Conservation (phyloP, 2,888 invertebrate genomes). For the Philaethria dido region DNA sequence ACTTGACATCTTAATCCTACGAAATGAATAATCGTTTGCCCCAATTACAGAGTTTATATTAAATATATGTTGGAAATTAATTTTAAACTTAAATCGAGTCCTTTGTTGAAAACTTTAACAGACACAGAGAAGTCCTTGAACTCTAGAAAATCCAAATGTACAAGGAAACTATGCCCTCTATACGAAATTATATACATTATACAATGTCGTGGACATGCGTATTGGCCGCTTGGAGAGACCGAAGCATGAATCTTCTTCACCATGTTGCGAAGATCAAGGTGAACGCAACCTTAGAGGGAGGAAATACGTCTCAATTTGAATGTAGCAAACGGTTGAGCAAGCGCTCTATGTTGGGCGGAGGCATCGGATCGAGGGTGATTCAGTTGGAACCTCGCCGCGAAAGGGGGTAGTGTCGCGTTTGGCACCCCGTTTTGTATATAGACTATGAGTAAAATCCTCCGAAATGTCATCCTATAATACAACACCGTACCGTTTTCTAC, state of each 20-base stretch:
- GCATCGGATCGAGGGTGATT: constrained; percentile 80
- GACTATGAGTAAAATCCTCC: constrained; percentile 72
- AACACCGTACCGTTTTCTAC: constrained; percentile 16
- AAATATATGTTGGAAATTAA: background rate
- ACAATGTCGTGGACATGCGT: constrained; percentile 81
- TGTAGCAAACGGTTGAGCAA: constrained; percentile 63
- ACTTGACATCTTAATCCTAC: constrained; percentile 11
- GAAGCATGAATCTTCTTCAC: constrained; percentile 78
- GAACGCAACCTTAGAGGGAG: constrained; percentile 55
- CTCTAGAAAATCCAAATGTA: constrained; percentile 79
- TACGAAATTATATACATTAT: constrained; percentile 71
- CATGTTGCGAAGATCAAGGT: constrained; percentile 52
- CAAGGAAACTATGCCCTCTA: constrained; percentile 79
- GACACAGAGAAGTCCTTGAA: constrained; percentile 79
- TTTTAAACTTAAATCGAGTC: constrained; percentile 24
- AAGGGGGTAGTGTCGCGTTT: constrained; percentile 70
- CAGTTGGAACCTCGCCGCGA: constrained; percentile 78
- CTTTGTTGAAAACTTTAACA: constrained; percentile 62
- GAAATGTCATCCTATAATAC: constrained; percentile 65
- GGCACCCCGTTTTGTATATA: constrained; percentile 66
- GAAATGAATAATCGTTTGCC: constrained; percentile 1
- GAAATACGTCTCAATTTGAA: constrained; percentile 52
- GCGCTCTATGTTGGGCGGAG: constrained; percentile 83
- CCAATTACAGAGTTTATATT: constrained; percentile 3
- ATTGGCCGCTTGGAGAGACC: constrained; percentile 78